Percentiles rank a stretch among this genome's conserved stretches.
These are phyloP conservation scores for Metridium senile DNA, from an alignment of 92 coral and sea anemone species.

Conservation along the genomic window DNA sequence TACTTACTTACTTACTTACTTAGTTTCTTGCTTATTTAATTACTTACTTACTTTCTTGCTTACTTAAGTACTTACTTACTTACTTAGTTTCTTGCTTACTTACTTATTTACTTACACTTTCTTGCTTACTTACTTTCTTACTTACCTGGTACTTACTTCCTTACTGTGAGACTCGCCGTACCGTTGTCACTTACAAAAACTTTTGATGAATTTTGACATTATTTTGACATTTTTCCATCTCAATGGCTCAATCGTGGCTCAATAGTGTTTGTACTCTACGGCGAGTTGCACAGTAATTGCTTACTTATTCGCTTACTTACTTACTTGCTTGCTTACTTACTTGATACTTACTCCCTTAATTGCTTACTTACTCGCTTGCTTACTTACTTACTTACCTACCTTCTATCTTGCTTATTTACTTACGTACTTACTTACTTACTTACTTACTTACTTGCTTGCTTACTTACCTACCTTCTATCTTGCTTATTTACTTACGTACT, in stretches of 20 bases:
- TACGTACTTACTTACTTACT: slow-evolving; percentile 3
- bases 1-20: not conserved
- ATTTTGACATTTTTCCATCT: too few species aligned
- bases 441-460: not conserved
- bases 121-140: not conserved
- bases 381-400: not conserved
- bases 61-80: not conserved
- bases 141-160: too few species aligned
- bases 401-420: not conserved
- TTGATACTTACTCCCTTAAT: not conserved
- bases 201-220: too few species aligned
- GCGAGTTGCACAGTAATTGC: too few species aligned
- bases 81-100: not conserved
- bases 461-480: too few species aligned
- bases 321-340: not conserved
- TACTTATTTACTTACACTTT: too few species aligned
- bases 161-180: too few species aligned
- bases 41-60: not conserved
- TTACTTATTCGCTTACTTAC: not conserved
- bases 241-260: too few species aligned
- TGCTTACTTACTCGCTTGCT: not conserved
- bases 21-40: not conserved
- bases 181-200: too few species aligned
- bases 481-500: slow-evolving; percentile 1
- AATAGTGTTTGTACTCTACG: too few species aligned